phyloP scores from a whole-genome alignment of 2,797 vertebrate genomes.

The Spinus olivaceus region DNA sequence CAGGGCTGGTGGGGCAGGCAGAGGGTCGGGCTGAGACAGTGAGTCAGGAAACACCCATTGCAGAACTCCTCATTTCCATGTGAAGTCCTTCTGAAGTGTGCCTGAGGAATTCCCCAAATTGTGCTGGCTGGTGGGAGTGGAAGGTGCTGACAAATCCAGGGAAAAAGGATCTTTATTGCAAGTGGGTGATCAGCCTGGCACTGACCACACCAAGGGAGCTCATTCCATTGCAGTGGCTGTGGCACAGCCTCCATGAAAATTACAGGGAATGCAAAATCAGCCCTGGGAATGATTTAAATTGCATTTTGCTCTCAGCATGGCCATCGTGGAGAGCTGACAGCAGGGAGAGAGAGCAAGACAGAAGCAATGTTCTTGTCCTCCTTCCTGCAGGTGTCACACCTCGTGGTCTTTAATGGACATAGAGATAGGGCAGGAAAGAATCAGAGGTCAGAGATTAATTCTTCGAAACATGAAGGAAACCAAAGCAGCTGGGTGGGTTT shows the following conservation, averaged over 20 bases:
- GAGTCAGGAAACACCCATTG: accelerated
- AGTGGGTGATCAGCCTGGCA: conserved; percentile 10
- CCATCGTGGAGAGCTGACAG: accelerated
- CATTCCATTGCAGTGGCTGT: accelerated
- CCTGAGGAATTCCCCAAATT: not conserved
- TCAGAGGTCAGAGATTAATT: not conserved
- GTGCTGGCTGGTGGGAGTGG: not conserved
- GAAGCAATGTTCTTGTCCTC: not conserved
- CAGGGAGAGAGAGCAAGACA: not conserved
- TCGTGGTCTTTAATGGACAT: accelerated
- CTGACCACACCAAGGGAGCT: conserved; percentile 29
- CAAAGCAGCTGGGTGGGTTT: not conserved
- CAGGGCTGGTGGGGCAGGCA: not conserved
- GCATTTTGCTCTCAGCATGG: not conserved
- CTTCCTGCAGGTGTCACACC: not conserved
- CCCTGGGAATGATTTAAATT: not conserved
- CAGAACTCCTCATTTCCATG: not conserved
- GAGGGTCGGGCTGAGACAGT: accelerated
- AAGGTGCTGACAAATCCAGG: not conserved
- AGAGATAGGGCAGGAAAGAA: not conserved
- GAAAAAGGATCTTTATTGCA: not conserved
- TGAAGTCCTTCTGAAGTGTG: not conserved
- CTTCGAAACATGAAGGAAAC: accelerated
- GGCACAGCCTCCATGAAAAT: not conserved
- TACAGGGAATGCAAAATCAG: not conserved